Percentiles rank a stretch among this genome's conserved stretches.
Evolutionary conservation across 2,888 invertebrate species (phyloP).

Genomic region (Nomada goodeniana): DNA sequence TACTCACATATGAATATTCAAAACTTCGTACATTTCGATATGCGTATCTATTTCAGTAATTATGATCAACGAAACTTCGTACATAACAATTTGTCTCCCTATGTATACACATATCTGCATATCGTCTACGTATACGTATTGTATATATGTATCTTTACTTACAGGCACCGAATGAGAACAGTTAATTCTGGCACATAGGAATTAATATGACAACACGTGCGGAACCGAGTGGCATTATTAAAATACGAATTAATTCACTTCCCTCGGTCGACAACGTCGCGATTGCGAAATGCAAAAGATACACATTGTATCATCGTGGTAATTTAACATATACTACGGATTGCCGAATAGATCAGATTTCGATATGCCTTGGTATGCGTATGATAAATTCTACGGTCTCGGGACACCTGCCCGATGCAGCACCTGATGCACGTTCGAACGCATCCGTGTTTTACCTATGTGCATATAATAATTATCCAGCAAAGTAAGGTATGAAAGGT

Average conservation of each 20-base stretch:
- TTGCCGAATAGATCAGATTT: constrained; percentile 31
- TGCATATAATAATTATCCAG: constrained; percentile 35
- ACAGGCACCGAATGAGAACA: neutral
- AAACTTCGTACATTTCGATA: too few species aligned
- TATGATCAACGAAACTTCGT: too few species aligned
- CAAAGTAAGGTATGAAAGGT: constrained; percentile 17
- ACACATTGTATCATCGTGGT: neutral
- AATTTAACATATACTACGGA: constrained; percentile 28
- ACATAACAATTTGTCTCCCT: too few species aligned
- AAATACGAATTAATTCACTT: constrained; percentile 26
- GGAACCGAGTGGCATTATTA: neutral
- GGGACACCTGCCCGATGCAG: constrained; percentile 40
- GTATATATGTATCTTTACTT: too few species aligned
- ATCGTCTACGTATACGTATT: too few species aligned
- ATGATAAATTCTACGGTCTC: constrained; percentile 28
- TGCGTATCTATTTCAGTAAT: too few species aligned
- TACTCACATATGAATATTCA: too few species aligned
- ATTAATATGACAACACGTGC: neutral
- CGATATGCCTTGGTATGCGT: constrained; percentile 22
- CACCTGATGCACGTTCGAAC: constrained; percentile 29
- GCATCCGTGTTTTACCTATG: constrained; percentile 17
- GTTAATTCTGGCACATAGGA: neutral
- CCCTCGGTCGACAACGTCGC: neutral
- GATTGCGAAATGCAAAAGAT: neutral
- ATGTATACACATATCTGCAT: too few species aligned